Conservation (phyloP, 2,113 vertebrate genomes). For the Lophotis ruficrista region DNA sequence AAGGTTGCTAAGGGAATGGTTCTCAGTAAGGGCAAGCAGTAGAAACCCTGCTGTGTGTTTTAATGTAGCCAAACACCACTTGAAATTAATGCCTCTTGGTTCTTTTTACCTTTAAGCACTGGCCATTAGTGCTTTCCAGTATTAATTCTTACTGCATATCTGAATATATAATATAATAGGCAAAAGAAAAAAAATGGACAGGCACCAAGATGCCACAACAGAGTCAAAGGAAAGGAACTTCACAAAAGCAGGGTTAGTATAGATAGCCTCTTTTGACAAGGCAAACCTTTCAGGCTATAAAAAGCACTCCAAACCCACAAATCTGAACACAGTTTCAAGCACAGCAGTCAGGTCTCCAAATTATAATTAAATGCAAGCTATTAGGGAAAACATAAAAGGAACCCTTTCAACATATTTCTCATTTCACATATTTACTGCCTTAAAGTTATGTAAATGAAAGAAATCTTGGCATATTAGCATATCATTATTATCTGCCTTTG, state of each 20-base stretch:
- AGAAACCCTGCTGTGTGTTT: conserved; percentile 40
- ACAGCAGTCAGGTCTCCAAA: not conserved
- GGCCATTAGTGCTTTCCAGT: not conserved
- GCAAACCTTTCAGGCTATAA: not conserved
- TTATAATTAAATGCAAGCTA: conserved; percentile 45
- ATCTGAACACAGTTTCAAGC: not conserved
- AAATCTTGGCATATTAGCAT: not conserved
- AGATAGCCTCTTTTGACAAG: not conserved
- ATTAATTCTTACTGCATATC: not conserved
- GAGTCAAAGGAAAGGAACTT: not conserved
- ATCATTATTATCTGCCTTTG: conserved; percentile 4
- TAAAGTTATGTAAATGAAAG: conserved; percentile 28
- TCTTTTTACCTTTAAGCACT: conserved; percentile 25
- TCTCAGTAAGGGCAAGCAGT: conserved; percentile 50
- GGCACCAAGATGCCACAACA: not conserved
- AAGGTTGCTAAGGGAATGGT: conserved; percentile 62
- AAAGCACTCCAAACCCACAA: not conserved
- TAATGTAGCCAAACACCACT: conserved; percentile 41
- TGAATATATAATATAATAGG: not conserved
- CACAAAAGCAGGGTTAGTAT: not conserved
- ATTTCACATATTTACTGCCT: conserved; percentile 30
- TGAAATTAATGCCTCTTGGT: conserved; percentile 48
- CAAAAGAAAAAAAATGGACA: not conserved
- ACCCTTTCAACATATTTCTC: not conserved
- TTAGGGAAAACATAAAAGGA: conserved; percentile 47